Conservation (phyloP, 2,888 invertebrate species). For the Tolmerus cingulatus region DNA sequence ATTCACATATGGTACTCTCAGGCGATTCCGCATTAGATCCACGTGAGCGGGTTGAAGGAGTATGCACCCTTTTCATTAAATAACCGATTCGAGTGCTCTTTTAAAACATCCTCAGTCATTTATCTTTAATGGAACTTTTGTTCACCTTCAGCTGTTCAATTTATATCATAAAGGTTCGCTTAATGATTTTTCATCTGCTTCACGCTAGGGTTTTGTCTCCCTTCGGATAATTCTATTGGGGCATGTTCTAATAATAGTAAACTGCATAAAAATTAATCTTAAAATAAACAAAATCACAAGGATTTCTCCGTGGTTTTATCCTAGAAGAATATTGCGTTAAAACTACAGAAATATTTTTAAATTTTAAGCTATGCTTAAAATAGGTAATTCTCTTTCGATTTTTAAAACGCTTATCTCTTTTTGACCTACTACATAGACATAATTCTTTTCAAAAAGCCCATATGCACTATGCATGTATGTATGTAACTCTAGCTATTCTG, state of each 20-base stretch:
- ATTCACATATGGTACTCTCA: slow-evolving; percentile 10
- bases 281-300: too few species aligned
- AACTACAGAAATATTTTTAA: too few species aligned
- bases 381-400: too few species aligned
- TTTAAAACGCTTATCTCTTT: too few species aligned
- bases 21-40: not conserved
- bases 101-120: not conserved
- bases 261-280: too few species aligned
- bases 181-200: not conserved
- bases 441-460: too few species aligned
- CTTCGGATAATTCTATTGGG: not conserved
- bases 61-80: not conserved
- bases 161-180: not conserved
- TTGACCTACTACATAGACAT: too few species aligned
- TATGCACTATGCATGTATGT: too few species aligned
- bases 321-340: too few species aligned
- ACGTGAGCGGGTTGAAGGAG: not conserved
- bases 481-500: too few species aligned
- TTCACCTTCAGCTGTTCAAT: not conserved
- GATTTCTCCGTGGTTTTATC: too few species aligned
- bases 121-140: not conserved
- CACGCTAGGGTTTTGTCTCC: not conserved
- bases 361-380: too few species aligned
- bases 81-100: not conserved
- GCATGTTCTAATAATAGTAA: not conserved